These are phyloP conservation scores for Karalla daura DNA, from an alignment of 2,797 vertebrate genomes.

Conservation along the genomic window DNA sequence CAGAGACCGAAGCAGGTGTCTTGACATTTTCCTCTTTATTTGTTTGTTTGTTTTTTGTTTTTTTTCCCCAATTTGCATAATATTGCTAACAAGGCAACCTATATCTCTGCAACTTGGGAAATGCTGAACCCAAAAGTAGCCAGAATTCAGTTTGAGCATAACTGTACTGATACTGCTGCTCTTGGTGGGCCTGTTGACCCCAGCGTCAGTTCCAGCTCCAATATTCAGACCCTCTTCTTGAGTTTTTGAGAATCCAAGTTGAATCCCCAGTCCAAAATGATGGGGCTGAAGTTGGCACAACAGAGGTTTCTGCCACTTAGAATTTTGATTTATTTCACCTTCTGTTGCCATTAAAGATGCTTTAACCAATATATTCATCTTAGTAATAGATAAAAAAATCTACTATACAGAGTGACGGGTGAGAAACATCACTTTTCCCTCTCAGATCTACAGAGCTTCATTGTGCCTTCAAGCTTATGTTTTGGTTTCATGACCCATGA, in stretches of 20 bases:
- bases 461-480: not conserved
- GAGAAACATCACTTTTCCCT: not conserved
- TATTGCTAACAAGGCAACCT: slow-evolving; percentile 10
- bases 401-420: no score
- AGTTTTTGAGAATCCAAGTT: slow-evolving; percentile 13
- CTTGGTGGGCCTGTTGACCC: not conserved
- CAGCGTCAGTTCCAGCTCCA: not conserved
- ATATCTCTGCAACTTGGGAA: slow-evolving; percentile 6
- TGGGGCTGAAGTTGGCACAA: not conserved
- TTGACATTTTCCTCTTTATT: no score
- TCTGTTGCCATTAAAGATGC: not conserved
- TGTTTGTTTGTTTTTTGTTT: slow-evolving; percentile 11
- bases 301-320: not conserved
- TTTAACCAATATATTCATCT: not conserved
- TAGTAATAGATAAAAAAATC: not conserved
- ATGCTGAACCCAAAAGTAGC: slow-evolving; percentile 7
- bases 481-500: not conserved
- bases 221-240: slow-evolving; percentile 16
- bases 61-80: not conserved
- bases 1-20: slow-evolving; percentile 1
- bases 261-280: not conserved
- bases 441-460: not conserved
- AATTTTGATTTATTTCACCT: not conserved
- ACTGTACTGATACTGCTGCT: slow-evolving; percentile 6
- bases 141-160: slow-evolving; percentile 10